Conservation (phyloP, 2,888 invertebrate species). For the Tenthredo distinguenda region DNA sequence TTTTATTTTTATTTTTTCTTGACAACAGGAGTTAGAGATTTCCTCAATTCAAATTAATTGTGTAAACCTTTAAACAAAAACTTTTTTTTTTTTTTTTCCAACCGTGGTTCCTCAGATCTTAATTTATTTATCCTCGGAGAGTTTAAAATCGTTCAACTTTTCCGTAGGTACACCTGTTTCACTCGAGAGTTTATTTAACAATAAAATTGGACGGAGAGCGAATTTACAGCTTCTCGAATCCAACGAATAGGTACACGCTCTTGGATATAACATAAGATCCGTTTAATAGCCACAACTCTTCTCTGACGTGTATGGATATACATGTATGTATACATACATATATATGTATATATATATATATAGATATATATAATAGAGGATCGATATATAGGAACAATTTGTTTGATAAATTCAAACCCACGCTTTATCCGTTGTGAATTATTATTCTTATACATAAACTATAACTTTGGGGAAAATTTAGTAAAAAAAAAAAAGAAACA, state of each 20-base stretch:
- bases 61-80: too few relatives aligned
- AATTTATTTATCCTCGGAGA: constrained; percentile 5
- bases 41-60: constrained; percentile 2
- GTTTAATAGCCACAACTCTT: constrained; percentile 1
- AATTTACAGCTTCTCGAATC: background rate
- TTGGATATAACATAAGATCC: background rate
- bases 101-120: background rate
- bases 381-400: background rate
- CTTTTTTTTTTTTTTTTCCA: background rate
- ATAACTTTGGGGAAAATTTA: too few relatives aligned
- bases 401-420: too few relatives aligned
- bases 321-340: background rate
- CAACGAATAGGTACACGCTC: background rate
- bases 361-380: background rate
- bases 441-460: too few relatives aligned
- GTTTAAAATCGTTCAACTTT: background rate
- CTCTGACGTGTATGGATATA: background rate
- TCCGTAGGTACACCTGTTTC: background rate
- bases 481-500: too few relatives aligned
- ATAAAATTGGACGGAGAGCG: background rate
- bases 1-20: background rate
- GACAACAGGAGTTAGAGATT: background rate
- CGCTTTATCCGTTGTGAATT: too few relatives aligned
- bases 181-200: background rate
- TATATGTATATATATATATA: background rate